A percentile compares a stretch with the other conserved stretches of the same genome.
Evolutionary conservation across 2,113 vertebrate species (phyloP).

Genomic region (Lichenostomus cassidix): DNA sequence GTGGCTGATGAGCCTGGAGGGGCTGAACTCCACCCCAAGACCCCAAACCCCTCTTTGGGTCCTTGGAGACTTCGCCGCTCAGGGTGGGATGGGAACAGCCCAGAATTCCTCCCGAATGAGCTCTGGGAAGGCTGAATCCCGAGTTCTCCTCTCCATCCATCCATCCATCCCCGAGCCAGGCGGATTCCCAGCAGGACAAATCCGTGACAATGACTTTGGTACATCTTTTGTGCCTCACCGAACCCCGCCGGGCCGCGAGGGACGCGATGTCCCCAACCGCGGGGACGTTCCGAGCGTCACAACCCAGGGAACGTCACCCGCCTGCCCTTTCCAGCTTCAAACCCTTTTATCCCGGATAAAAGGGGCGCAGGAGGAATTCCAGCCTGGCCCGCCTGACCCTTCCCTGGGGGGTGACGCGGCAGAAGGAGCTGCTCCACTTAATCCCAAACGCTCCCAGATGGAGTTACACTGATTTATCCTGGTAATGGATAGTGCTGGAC

Average conservation of each 20-base stretch:
- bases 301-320: not conserved
- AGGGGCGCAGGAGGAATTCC: not conserved
- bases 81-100: not conserved
- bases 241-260: not conserved
- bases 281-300: not conserved
- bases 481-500: not conserved
- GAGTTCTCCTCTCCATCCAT: not conserved
- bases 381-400: not conserved
- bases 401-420: not conserved
- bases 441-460: not conserved
- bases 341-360: not conserved
- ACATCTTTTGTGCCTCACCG: not conserved
- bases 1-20: not conserved
- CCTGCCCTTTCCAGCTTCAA: not conserved
- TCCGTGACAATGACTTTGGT: not conserved
- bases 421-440: not conserved
- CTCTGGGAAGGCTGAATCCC: not conserved
- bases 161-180: not conserved
- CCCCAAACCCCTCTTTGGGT: not conserved
- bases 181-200: not conserved
- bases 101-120: not conserved
- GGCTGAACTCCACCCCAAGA: not conserved
- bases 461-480: not conserved
- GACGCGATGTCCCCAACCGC: not conserved
- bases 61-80: not conserved